Base-by-base conservation (phyloP, 1,140 invertebrate species). In the Drosophila sp. region DNA sequence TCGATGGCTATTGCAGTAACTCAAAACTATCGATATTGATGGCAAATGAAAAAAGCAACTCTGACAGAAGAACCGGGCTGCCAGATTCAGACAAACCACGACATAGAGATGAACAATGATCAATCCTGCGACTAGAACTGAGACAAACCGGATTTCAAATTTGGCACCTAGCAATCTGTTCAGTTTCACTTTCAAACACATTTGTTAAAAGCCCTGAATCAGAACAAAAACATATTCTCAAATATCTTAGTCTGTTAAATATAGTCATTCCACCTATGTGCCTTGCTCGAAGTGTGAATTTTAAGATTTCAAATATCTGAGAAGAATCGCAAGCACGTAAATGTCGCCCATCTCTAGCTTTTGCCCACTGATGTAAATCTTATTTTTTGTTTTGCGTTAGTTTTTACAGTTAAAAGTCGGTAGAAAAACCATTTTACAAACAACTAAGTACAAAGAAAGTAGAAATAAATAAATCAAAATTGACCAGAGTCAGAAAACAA, bases 321-420 rank as follows among this genome's bases (percentile, higher is more conserved):
- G 23, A 47, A 25, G 23, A 50, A 50, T 50, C 4, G 44, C 29
- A 57, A 33, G 23, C 29, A 23, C n/a, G 55, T 7, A 23, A 23
- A 33, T 57, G 30, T n/a, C 6, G 17, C 30, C 25, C 55, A 57
- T 57, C 55, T 58, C 56, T 58, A 58, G 30, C 55, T 33, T 33
- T n/a, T 32, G 17, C 7, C 56, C 35, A 35, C 56, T 58, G 17
- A 58, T 35, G 33, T 32, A 58, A 30, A 56, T 38, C 10, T 58
- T 35, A 35, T 33, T 35, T 33, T 35, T 58, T 58, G 56, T 58
- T 58, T 58, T 58, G 17, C 32, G 33, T 58, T 58, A 58, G 32
- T 35, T 58, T 58, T 58, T 25, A 25, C 11, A 27, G 10, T 10
- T 25, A 35, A 38, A 58, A 58, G 56, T 58, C 56, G 17, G 23